Evolutionary conservation across 2,888 invertebrate species (phyloP).

Genomic region (Palloptera scutellata): DNA sequence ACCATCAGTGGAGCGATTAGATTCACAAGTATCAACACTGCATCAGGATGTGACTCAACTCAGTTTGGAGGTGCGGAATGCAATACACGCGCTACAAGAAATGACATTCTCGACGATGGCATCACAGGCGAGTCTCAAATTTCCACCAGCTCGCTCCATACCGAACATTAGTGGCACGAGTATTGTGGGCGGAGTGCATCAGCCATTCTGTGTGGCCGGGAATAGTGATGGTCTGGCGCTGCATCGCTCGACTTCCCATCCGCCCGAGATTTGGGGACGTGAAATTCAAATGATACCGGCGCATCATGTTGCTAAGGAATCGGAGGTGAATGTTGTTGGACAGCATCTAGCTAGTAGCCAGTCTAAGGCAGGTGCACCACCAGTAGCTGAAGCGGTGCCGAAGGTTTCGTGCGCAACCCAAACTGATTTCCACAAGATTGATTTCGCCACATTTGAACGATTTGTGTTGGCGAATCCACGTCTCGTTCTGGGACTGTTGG

Average conservation of each 20-base stretch:
- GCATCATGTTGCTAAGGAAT: not conserved
- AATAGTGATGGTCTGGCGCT: constrained; percentile 60
- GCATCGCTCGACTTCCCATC: constrained; percentile 83
- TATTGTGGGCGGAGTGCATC: constrained; percentile 41
- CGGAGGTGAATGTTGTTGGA: not conserved
- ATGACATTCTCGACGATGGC: constrained; percentile 71
- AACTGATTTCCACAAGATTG: constrained; percentile 61
- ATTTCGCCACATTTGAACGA: constrained; percentile 61
- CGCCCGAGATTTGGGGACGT: constrained; percentile 84
- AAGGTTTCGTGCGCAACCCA: constrained; percentile 53
- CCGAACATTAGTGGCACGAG: constrained; percentile 73
- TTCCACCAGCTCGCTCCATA: constrained; percentile 83
- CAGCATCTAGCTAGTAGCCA: constrained; percentile 12
- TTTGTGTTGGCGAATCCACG: constrained; percentile 76
- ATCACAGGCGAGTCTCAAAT: constrained; percentile 63
- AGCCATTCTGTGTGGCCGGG: constrained; percentile 45
- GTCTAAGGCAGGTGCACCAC: constrained; percentile 40
- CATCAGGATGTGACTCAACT: constrained; percentile 88
- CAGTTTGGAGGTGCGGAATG: constrained; percentile 84
- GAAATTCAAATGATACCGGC: constrained; percentile 61
- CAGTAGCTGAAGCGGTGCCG: constrained; percentile 21
- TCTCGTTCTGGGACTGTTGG: constrained; percentile 76
- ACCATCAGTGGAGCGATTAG: constrained; percentile 74
- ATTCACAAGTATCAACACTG: constrained; percentile 81
- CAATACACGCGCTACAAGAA: constrained; percentile 84